Evolutionary conservation across 2,888 invertebrate species (phyloP), one percentile per base, ranked within the genome.

Genomic region (Diadegma fenestrale): DNA sequence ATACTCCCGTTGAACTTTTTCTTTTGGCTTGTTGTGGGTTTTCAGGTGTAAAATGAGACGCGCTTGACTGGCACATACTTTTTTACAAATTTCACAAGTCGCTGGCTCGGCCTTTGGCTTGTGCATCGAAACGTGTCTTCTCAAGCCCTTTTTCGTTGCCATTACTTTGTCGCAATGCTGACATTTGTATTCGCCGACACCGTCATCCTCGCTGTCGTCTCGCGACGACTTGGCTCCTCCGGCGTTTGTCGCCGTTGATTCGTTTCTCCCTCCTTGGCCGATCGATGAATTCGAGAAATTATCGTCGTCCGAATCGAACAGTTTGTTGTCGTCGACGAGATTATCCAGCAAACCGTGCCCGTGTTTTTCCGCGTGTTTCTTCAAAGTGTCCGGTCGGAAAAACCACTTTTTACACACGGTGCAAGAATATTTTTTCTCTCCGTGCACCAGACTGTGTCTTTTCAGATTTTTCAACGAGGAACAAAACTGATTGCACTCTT

Each of bases 401-500:
- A 94, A 94, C 92, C 93, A 93, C 75, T 94, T 94, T 84, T 94
- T 92, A 81, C 94, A 94, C 0, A 94, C 94, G 0, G 93, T 93
- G 66, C 94, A 94, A 0, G 93, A 93, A 83, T 93, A 94, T 77
- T 94, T 94, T 71, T 92, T 93, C n/a, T 94, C 94, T 0, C 93
- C 94, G 43, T 94, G 94, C n/a, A 93, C 90, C 2, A 93, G 88
- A 8, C 91, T 82, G 58, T 93, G 94, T 33, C 93, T 88, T 72
- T 93, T 93, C 2, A 94, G 77, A 88, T 93, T 93, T 73, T 93
- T 94, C 51, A 92, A 45, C 0, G 93, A 92, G 7, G 94, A 93
- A 87, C 93, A 94, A 77, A 91, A 92, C 80, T 94, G 93, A 68
- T 91, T 89, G 78, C 94, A 94, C 66, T 90, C 88, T 48, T 93